Conservation (phyloP, 1,140 invertebrate genomes). For the Harpegnathos saltator region DNA sequence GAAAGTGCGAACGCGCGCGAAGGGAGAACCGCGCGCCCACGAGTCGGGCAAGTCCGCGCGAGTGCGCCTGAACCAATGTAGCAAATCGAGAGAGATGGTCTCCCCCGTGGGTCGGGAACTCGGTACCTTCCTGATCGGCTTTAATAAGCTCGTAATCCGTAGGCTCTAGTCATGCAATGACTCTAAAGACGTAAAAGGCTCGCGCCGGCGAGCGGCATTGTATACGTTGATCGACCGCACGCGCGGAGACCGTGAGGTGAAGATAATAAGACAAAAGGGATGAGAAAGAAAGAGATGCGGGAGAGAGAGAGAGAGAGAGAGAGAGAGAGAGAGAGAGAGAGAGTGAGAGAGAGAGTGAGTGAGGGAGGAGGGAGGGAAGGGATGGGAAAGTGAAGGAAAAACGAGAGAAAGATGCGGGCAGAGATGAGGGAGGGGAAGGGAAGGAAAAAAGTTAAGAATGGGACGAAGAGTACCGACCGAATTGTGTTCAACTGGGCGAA, state of each 20-base stretch:
- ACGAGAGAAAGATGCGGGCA: too few relatives aligned
- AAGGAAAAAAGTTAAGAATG: not conserved
- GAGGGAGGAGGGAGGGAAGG: too few relatives aligned
- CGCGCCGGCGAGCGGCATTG: conserved; percentile 62
- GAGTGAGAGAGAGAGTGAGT: too few relatives aligned
- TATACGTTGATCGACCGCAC: conserved; percentile 75
- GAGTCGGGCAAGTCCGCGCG: conserved; percentile 13
- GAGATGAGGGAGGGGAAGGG: too few relatives aligned
- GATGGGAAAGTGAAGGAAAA: too few relatives aligned
- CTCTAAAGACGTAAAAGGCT: conserved; percentile 71
- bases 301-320: too few relatives aligned
- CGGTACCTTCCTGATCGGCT: conserved; percentile 82
- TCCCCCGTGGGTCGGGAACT: conserved; percentile 72
- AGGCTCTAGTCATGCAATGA: conserved; percentile 81
- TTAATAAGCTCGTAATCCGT: conserved; percentile 78
- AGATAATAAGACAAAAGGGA: not conserved
- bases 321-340: too few relatives aligned
- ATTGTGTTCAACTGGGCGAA: conserved; percentile 70
- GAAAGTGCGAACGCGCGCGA: not conserved
- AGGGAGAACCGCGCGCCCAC: conserved; percentile 22
- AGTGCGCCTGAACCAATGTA: conserved; percentile 64
- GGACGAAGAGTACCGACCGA: conserved; percentile 61
- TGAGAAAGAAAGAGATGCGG: not conserved
- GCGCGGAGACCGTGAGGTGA: conserved; percentile 50
- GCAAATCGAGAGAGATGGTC: conserved; percentile 54